phyloP scores from a whole-genome alignment of 2,888 invertebrate species.

The Amphimallon solstitiale region DNA sequence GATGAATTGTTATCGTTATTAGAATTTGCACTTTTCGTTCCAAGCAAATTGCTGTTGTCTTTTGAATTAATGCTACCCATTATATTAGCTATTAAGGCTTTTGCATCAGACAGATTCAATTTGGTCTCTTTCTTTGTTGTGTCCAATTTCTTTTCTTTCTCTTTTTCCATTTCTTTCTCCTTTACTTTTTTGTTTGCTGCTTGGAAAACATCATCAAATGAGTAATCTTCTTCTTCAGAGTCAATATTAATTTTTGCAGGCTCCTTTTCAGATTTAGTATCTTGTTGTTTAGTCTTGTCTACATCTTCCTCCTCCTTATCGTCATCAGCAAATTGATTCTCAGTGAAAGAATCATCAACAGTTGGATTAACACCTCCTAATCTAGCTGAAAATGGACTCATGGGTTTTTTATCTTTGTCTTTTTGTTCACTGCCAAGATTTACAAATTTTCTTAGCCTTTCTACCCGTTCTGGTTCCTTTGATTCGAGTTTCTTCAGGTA shows the following conservation, averaged over 20 bases:
- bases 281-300: constrained; percentile 17
- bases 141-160: constrained; percentile 56
- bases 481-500: constrained; percentile 85
- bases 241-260: constrained; percentile 61
- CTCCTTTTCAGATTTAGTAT: constrained; percentile 29
- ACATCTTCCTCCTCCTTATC: constrained; percentile 34
- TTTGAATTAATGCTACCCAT: constrained; percentile 62
- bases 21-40: background rate
- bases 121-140: constrained; percentile 56
- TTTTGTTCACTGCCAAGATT: constrained; percentile 64
- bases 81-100: constrained; percentile 71
- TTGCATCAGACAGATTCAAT: constrained; percentile 67
- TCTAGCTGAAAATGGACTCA: constrained; percentile 66
- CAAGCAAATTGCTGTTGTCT: background rate
- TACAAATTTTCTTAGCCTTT: constrained; percentile 79
- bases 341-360: constrained; percentile 48
- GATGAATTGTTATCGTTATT: background rate
- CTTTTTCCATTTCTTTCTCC: constrained; percentile 69
- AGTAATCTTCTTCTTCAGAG: constrained; percentile 82
- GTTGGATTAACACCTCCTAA: constrained; percentile 62
- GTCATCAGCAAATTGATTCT: constrained; percentile 54
- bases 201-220: constrained; percentile 84
- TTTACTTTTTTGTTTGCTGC: constrained; percentile 79
- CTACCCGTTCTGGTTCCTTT: constrained; percentile 80
- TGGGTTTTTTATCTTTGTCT: constrained; percentile 38